Base-by-base conservation (phyloP, 1,140 invertebrate species). In the Lordiphosa collinella region DNA sequence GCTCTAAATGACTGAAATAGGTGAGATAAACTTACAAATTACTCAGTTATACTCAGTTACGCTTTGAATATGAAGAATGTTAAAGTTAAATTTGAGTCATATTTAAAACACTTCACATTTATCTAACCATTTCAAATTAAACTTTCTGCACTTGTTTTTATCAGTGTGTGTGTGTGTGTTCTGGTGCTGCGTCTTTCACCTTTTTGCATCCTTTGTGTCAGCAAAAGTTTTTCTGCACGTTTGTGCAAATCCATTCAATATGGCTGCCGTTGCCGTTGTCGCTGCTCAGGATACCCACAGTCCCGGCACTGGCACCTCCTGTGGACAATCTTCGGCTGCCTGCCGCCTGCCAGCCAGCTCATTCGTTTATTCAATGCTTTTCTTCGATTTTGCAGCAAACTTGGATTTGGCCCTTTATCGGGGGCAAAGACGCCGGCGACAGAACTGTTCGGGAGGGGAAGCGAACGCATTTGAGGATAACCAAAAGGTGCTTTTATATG, bases 401-500 rank as follows among this genome's bases (percentile, higher is more conserved):
- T 80, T 82, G 78, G 78, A 80, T 76, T 80, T 62, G 50, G 66
- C 59, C 79, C 69, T 84, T 78, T 84, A 75, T 84, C 72, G 51
- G 32, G 36, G 14, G 35, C 37, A 34, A 47, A 16, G 38, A 34
- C 38, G 31, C 11, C 7, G 4, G n/a, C 8, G n/a, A 11, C 12
- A 34, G 11, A 1, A 8, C 7, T 14, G 46, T 16, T 35, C 16
- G 2, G 11, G 13, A 4, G 12, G 10, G 50, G 43, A 13, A 10
- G 16, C 13, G 51, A 82, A 84, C 79, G 78, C 78, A 84, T 84
- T 84, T 84, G 78, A 84, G 78, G 78, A 84, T 84, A 84, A 84
- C 78, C 78, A 84, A 84, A 84, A 84, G 78, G 78, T 84, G 78
- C 78, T 84, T 84, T 84, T 84, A 84, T 84, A 84, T 84, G 78